Percentiles rank a stretch among this genome's conserved stretches.
Conservation (phyloP, 2,113 vertebrate genomes). For the Chelonoidis abingdonii region DNA sequence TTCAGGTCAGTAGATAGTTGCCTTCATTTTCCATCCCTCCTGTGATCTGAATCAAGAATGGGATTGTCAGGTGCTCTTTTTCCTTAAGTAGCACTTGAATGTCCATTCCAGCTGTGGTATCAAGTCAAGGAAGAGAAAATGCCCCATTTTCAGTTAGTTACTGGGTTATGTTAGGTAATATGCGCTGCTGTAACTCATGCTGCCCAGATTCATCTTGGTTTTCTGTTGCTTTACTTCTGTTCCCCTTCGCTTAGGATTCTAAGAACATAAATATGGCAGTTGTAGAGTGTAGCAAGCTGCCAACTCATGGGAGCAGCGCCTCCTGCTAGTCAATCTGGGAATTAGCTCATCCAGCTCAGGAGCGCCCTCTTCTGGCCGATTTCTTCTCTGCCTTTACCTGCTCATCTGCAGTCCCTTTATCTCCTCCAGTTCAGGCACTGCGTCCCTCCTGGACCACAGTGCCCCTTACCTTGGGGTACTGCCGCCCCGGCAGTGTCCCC, state of each 20-base stretch:
- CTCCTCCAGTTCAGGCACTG: no score
- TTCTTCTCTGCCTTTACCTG: no score
- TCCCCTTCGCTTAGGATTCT: accelerated
- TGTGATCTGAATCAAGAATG: background rate
- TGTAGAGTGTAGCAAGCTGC: background rate
- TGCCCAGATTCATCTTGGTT: background rate
- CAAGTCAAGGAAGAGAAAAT: background rate
- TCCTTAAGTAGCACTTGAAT: background rate
- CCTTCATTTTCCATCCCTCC: background rate
- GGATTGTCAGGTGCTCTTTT: background rate
- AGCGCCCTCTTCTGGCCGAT: no score
- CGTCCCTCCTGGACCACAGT: no score
- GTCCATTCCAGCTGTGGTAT: accelerated
- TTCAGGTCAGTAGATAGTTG: background rate
- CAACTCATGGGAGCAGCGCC: no score
- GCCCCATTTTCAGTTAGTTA: background rate
- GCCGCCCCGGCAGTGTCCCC: no score
- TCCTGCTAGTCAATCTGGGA: no score
- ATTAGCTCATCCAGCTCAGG: no score
- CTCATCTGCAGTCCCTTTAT: no score
- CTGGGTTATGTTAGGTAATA: background rate
- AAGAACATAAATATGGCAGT: background rate
- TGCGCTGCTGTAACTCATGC: background rate
- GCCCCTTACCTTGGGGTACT: no score
- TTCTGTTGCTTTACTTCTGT: background rate